Conservation (phyloP, 2,888 invertebrate genomes). For the Siphonodentalium dalli region DNA sequence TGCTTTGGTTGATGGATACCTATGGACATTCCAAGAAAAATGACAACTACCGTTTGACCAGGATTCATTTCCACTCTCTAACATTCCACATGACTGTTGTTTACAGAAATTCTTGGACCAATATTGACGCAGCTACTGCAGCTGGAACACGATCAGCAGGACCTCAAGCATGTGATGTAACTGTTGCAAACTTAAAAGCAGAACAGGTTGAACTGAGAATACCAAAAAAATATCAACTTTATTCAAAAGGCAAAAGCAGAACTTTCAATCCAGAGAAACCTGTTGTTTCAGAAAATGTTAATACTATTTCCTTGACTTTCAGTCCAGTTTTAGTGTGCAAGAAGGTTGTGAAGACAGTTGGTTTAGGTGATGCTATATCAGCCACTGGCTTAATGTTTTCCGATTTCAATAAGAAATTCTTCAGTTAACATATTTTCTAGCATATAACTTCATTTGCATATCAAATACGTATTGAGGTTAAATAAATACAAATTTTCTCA, state of each 20-base stretch:
- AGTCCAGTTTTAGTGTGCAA: conserved; percentile 67
- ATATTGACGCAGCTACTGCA: conserved; percentile 64
- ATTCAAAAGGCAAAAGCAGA: conserved; percentile 38
- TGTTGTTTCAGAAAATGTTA: conserved; percentile 63
- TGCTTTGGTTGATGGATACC: conserved; percentile 65
- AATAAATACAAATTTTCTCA: no score
- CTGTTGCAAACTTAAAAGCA: conserved; percentile 36
- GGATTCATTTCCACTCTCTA: conserved; percentile 67
- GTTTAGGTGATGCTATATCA: conserved; percentile 67
- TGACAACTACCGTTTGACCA: conserved; percentile 59
- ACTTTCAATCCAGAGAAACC: conserved; percentile 53
- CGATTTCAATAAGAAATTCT: conserved; percentile 43
- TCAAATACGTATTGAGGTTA: no score
- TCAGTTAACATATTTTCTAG: no score
- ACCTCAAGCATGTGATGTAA: conserved; percentile 62
- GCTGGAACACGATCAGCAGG: conserved; percentile 66
- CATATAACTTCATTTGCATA: no score
- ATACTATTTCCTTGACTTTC: conserved; percentile 64
- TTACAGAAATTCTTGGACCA: conserved; percentile 62
- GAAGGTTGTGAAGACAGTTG: conserved; percentile 66
- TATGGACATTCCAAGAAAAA: conserved; percentile 61
- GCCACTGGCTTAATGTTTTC: conserved; percentile 66
- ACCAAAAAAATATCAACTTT: conserved; percentile 56
- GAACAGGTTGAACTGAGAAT: conserved; percentile 63
- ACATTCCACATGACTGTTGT: conserved; percentile 66